phyloP scores from a whole-genome alignment of 1,140 invertebrate species.

The Subanguina moxae region DNA sequence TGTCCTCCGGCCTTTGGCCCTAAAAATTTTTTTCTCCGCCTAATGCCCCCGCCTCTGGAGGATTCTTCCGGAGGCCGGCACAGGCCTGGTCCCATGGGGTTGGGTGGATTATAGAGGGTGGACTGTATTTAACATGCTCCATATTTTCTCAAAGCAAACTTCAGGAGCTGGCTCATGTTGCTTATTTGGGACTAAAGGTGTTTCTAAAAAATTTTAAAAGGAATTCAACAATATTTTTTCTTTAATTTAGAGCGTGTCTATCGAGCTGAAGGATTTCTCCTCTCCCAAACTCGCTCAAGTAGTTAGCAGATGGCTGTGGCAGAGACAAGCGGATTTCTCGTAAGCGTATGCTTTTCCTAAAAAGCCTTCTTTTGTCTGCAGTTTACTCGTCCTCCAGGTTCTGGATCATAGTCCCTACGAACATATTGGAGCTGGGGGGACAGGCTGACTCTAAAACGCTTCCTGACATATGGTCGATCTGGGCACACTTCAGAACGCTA shows the following conservation, averaged over 20 bases:
- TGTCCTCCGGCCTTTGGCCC: no score
- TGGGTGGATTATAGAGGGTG: no score
- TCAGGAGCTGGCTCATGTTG: conserved; percentile 45
- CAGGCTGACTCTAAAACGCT: conserved; percentile 11
- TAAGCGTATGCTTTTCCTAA: background rate
- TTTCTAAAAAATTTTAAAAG: no score
- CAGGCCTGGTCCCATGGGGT: no score
- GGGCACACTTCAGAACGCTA: conserved; percentile 37
- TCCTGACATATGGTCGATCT: conserved; percentile 47
- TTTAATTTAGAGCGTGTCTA: conserved; percentile 30
- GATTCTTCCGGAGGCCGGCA: no score
- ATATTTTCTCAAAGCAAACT: no score
- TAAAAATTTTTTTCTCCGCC: no score
- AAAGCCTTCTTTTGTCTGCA: background rate
- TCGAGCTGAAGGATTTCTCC: conserved; percentile 28
- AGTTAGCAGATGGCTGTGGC: conserved; percentile 16
- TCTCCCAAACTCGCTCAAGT: conserved; percentile 42
- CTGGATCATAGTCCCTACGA: conserved; percentile 47
- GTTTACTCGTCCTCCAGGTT: conserved; percentile 34
- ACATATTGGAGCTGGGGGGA: background rate
- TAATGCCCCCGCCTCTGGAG: no score
- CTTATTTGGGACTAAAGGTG: conserved; percentile 33
- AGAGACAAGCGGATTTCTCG: background rate
- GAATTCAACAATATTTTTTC: no score
- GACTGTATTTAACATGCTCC: no score